phyloP scores from a whole-genome alignment of 2,113 vertebrate species.

The Pteronura brasiliensis region DNA sequence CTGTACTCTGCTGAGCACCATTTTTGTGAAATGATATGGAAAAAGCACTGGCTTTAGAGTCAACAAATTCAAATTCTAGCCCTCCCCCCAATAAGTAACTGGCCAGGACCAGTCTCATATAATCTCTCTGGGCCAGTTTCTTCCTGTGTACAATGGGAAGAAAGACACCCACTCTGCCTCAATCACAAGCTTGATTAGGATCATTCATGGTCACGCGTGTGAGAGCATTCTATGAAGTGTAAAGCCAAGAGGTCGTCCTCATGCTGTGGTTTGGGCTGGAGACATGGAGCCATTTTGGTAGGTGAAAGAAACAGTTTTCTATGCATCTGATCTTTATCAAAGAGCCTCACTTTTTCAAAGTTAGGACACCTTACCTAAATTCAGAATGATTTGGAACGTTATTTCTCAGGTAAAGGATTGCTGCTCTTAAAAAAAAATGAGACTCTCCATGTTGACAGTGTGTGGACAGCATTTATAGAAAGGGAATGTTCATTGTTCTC shows the following conservation, averaged over 20 bases:
- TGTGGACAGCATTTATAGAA: neutral
- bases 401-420: neutral
- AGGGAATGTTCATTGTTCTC: neutral
- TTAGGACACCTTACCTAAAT: neutral
- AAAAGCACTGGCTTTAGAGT: slow-evolving; percentile 12
- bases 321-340: neutral
- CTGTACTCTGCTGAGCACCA: slow-evolving; percentile 31
- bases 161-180: neutral
- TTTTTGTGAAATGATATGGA: neutral
- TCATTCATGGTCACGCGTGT: neutral
- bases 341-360: neutral
- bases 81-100: neutral
- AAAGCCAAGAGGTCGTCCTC: neutral
- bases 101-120: neutral
- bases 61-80: neutral
- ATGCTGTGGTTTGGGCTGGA: neutral
- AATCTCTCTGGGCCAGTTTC: neutral
- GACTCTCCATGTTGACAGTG: neutral
- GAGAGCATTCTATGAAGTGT: neutral
- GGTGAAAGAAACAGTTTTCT: neutral
- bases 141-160: neutral
- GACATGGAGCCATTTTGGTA: neutral
- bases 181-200: neutral
- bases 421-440: neutral
- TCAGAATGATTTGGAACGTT: neutral